Base-by-base conservation (phyloP, 2,113 vertebrate genomes). In the Excalfactoria chinensis region DNA sequence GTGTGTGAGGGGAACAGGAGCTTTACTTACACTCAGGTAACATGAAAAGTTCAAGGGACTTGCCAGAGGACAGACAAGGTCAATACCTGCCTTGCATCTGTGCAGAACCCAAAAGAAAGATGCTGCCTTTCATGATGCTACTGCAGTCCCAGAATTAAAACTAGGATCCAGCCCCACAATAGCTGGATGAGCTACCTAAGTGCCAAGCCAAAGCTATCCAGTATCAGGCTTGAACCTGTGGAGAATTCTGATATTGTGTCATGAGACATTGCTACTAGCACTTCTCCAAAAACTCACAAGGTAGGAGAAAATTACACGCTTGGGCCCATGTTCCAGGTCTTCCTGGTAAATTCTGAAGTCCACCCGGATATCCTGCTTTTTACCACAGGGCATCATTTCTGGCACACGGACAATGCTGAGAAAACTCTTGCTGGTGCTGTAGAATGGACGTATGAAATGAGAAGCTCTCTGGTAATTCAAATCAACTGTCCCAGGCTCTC, bases 231-330 rank as follows among this genome's bases (percentile, higher is more conserved):
- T 68, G 46, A 71, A 48, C 28, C 23, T 22, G 10, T 49, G 71
- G 62, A 58, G 72, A 23, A 25, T 25, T 30, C 37, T 76, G n/a
- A 46, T 64, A 12, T 82, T 60, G 7, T 26, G 7, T 18, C 43
- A 55, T 79, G 28, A 74, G 49, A 64, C 35, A 28, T 34, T 44
- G 86, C 56, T 56, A 67, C 41, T 32, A 60, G 32, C 2, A 1
- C 15, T 59, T 75, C 35, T 79, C 37, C 60, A 92, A 76, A 63
- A 77, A 93, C 98, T 97, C 91, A 98, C 97, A 56, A 95, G 94
- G 78, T 97, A 98, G 81, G 97, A 95, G 81, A 98, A 97, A 62
- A 82, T 55, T 44, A 96, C 95, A 2, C 87, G 96, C 83, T 67
- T 97, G 79, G 86, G 83, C 37, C 93, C 91, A 1, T 87, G 86